Evolutionary conservation across 2,888 invertebrate species (phyloP), one percentile per base, ranked within the genome.

Genomic region (Sinhomidia bicolor): DNA sequence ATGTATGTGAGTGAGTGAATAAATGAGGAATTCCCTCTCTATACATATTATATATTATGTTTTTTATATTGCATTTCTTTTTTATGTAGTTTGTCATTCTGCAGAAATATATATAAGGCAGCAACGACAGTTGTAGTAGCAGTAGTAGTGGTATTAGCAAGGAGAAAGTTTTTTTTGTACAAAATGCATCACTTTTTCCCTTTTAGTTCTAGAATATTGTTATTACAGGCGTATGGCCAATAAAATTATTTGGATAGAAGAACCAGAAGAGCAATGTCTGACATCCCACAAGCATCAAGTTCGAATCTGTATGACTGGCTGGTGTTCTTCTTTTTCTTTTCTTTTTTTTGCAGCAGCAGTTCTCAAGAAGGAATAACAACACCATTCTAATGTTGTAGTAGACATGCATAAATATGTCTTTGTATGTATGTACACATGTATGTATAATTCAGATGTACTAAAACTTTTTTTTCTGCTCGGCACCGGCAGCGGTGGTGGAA

Each of bases 211-310:
- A 47, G 36, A 41, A 76, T 82, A 76, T 82, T 74, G 76, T 80
- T 81, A 86, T 86, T 85, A 71, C 76, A 82, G 76, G 76, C 76
- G 60, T 76, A 88, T 88, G 65, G 83, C 81, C 88, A 88, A 83
- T 83, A 88, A 88, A 88, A 88, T 83, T 83, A 88, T 86, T 81
- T 86, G 78, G 65, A 80, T 85, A 80, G 78, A 51, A 82, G 62
- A 78, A 36, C 78, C 78, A 78, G 44, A 65, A 68, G 29, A 82
- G 82, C 60, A 68, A 71, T 54, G 82, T 65, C 84, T 84, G 84
- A 84, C 84, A 84, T 84, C 26, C 74, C 84, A 76, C 83, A 83
- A 83, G 54, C 68, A 71, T 83, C 57, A 51, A 79, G 32, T 83
- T 83, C 36, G 44, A 60, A 71, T 83, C 68, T 79, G 79, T 79